phyloP scores from a whole-genome alignment of 1,140 invertebrate species.

The Brachionus rubens region DNA sequence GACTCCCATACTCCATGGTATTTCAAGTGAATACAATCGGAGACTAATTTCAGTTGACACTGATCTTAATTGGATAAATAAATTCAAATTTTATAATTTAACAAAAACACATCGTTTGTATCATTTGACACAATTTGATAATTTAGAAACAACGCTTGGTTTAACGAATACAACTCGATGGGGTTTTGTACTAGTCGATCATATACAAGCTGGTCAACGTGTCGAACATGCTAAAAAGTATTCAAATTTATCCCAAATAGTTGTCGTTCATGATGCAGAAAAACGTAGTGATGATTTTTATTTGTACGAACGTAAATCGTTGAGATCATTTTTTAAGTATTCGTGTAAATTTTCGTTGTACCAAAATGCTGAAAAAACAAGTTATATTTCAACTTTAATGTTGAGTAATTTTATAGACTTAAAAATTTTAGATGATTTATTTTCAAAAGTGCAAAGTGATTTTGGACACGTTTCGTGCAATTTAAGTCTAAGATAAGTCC shows the following conservation, averaged over 20 bases:
- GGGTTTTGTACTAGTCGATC: conserved; percentile 25
- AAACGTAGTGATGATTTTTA: conserved; percentile 21
- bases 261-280: conserved; percentile 41
- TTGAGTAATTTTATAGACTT: conserved; percentile 36
- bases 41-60: conserved; percentile 15
- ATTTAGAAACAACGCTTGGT: neutral
- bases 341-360: conserved; percentile 34
- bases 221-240: neutral
- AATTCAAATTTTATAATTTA: neutral
- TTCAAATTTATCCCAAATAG: neutral
- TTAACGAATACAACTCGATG: neutral
- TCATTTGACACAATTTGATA: neutral
- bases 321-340: conserved; percentile 15
- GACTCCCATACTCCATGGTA: neutral
- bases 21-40: conserved; percentile 4
- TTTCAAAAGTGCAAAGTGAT: neutral
- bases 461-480: conserved; percentile 37
- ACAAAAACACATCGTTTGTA: neutral
- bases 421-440: neutral
- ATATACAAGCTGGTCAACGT: neutral
- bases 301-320: neutral
- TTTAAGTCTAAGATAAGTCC: neutral
- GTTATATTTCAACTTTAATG: conserved; percentile 25
- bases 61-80: conserved; percentile 3
- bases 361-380: neutral